Evolutionary conservation across 2,888 invertebrate genomes (phyloP), one percentile per base, ranked within the genome.

Genomic region (Pachliopta kotzebuea): DNA sequence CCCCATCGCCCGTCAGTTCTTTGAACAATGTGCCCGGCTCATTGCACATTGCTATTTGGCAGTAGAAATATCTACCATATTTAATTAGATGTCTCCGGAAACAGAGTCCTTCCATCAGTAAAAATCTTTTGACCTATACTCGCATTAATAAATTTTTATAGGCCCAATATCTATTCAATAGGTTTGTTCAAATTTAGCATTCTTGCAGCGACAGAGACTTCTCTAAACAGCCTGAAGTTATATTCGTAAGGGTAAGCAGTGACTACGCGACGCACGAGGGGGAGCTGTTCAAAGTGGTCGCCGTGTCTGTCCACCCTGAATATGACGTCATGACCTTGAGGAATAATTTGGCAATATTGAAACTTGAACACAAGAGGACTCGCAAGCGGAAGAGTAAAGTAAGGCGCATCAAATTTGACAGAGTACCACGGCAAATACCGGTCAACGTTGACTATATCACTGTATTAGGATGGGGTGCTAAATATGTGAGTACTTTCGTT

Each of bases 391-490:
- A 9, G 7, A 7, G 20, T 29, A 55, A 18, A 20, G 37, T 67
- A 0, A 73, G 84, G 24, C 68, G 70, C 1, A 70, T 78, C 7
- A 68, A 68, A n/a, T 74, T 87, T 7, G 76, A 72, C 1, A 80
- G 76, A 24, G 71, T 60, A 14, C 62, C 24, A 3, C 63, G 66
- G 2, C 74, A 62, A 23, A 74, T 63, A 18, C 70, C 86, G 6
- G 84, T 81, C 69, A 89, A 81, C 73, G 86, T 89, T 1, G 73
- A 79, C 0, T 69, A 86, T 45, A 87, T 88, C 20, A 82, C 81
- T 4, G 74, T 88, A 4, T 66, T 88, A 17, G 89, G 89, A 8
- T 89, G 89, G 89, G 89, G 89, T 0, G 83, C 87, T 4, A 84
- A 67, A 67, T 72, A 73, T 24, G 89, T 89, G 72, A 79, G 81